Percentiles rank a stretch among this genome's conserved stretches.
Conservation (phyloP, 2,797 vertebrate genomes). For the Synanceia verrucosa region DNA sequence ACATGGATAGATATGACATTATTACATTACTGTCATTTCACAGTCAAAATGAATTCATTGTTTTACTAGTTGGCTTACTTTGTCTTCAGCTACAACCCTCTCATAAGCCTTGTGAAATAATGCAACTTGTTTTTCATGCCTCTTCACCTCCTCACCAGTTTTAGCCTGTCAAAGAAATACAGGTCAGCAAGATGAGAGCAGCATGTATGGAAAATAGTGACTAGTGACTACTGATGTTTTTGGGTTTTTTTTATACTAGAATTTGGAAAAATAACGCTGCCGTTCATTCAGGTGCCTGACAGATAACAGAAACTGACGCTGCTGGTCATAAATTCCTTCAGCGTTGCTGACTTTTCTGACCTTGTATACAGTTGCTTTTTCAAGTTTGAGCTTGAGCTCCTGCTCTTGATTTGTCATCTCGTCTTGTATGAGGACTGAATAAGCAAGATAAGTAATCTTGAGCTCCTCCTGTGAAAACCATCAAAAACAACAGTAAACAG, state of each 20-base stretch:
- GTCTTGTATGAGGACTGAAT: conserved; percentile 87
- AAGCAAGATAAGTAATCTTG: conserved; percentile 87
- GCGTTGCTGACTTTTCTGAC: conserved; percentile 70
- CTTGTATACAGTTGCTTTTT: conserved; percentile 82
- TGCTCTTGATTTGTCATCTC: conserved; percentile 84
- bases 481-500: conserved; percentile 17
- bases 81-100: conserved; percentile 84
- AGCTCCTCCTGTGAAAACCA: conserved; percentile 88
- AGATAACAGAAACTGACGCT: conserved; percentile 22
- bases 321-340: conserved; percentile 46
- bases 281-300: conserved; percentile 12
- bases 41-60: background rate
- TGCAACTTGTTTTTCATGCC: conserved; percentile 77
- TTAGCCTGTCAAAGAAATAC: conserved; percentile 75
- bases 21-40: background rate
- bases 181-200: conserved; percentile 8
- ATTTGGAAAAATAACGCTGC: conserved; percentile 22
- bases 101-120: conserved; percentile 83
- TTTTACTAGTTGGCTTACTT: conserved; percentile 80
- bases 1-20: conserved; percentile 15
- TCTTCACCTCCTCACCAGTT: conserved; percentile 74
- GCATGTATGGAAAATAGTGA: background rate
- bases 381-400: conserved; percentile 84
- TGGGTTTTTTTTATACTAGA: conserved; percentile 11
- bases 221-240: too few relatives aligned